These are phyloP conservation scores for Tineola bisselliella DNA, from an alignment of 2,888 invertebrate genomes.

Conservation along the genomic window DNA sequence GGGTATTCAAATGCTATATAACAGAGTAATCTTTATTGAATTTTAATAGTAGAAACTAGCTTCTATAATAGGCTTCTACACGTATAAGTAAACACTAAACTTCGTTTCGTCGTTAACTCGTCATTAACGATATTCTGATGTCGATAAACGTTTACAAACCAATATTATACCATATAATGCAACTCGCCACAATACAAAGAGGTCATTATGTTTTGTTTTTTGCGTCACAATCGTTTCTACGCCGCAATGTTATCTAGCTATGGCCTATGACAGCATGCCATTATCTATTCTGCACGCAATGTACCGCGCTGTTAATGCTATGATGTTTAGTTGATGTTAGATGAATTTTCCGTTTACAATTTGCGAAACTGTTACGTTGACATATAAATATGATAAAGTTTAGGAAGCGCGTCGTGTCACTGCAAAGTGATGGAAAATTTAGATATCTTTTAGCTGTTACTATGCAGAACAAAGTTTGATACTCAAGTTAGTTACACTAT, in stretches of 20 bases:
- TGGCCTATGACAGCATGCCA: background rate
- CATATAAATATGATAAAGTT: too few species aligned
- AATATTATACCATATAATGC: background rate
- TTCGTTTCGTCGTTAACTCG: background rate
- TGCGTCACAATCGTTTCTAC: slow-evolving; percentile 7
- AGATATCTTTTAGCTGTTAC: too few species aligned
- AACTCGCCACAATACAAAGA: background rate
- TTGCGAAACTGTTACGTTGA: too few species aligned
- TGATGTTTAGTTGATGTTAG: background rate
- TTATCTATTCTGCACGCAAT: slow-evolving; percentile 5
- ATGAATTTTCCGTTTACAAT: background rate
- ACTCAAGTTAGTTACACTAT: too few species aligned
- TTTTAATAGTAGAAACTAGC: too few species aligned
- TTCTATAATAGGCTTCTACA: too few species aligned
- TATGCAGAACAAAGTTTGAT: too few species aligned
- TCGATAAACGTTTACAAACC: slow-evolving; percentile 1
- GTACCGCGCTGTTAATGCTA: background rate
- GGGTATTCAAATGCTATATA: too few species aligned
- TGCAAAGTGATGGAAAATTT: too few species aligned
- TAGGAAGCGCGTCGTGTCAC: too few species aligned
- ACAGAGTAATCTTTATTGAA: too few species aligned
- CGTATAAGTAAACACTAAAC: too few species aligned
- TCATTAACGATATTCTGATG: background rate
- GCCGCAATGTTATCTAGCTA: background rate
- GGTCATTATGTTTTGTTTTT: slow-evolving; percentile 7